A percentile compares a stretch with the other conserved stretches of the same genome.
Conservation (phyloP, 2,113 vertebrate genomes). For the Phyllostomus discolor region DNA sequence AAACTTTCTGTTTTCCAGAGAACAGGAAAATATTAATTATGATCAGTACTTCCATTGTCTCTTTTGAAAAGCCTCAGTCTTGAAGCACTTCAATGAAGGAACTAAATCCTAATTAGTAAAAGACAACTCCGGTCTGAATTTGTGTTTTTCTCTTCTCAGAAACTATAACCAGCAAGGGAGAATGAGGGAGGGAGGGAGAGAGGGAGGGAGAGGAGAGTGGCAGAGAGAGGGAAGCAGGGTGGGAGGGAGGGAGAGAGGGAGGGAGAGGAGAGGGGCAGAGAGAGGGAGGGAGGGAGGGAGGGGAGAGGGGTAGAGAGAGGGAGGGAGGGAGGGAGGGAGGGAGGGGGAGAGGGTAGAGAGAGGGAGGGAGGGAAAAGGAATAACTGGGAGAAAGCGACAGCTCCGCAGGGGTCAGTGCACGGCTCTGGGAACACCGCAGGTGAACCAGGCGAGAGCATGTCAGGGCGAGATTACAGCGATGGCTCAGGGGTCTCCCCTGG, state of each 20-base stretch:
- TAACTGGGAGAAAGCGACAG: background rate
- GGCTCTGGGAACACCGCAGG: background rate
- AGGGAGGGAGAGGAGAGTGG: background rate
- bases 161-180: conserved; percentile 52
- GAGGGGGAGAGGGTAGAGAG: background rate
- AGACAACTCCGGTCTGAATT: conserved; percentile 58
- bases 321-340: background rate
- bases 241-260: too few relatives aligned
- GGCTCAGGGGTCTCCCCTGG: background rate
- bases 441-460: background rate
- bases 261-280: too few relatives aligned
- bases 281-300: too few relatives aligned
- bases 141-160: conserved; percentile 60
- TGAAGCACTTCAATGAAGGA: conserved; percentile 64
- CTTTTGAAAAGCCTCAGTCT: conserved; percentile 69
- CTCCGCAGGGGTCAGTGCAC: background rate
- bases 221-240: too few relatives aligned
- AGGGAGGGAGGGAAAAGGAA: background rate
- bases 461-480: too few relatives aligned
- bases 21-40: conserved; percentile 72
- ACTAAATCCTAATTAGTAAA: conserved; percentile 77
- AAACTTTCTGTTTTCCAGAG: conserved; percentile 68
- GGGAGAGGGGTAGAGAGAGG: background rate
- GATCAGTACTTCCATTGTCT: conserved; percentile 62
- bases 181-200: background rate